A percentile compares a stretch with the other conserved stretches of the same genome.
Evolutionary conservation across 2,888 invertebrate genomes (phyloP).

Genomic region (Patella depressa): DNA sequence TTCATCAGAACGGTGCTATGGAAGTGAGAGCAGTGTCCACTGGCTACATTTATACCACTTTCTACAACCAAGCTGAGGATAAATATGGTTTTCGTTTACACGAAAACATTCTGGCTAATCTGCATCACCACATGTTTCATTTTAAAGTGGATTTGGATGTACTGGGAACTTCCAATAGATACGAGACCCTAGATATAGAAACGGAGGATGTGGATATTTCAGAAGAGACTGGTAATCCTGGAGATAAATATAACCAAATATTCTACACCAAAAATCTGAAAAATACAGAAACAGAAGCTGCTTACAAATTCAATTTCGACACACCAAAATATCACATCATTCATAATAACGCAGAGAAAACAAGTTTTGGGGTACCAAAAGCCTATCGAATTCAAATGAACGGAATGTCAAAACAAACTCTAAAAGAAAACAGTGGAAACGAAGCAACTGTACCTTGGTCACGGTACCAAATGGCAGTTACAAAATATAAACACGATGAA

Average conservation of each 20-base stretch:
- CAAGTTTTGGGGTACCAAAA: constrained; percentile 44
- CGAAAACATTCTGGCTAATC: constrained; percentile 48
- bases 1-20: constrained; percentile 60
- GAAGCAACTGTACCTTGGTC: constrained; percentile 57
- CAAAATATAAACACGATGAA: constrained; percentile 55
- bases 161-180: constrained; percentile 56
- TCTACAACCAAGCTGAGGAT: constrained; percentile 34
- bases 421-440: constrained; percentile 43
- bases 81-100: constrained; percentile 50
- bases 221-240: constrained; percentile 30
- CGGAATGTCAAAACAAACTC: constrained; percentile 52
- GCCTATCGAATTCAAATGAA: constrained; percentile 51
- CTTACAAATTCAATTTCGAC: constrained; percentile 56
- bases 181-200: constrained; percentile 57
- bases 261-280: constrained; percentile 40
- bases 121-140: constrained; percentile 61
- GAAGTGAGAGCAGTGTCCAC: constrained; percentile 53
- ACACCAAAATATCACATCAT: constrained; percentile 59
- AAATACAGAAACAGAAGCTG: constrained; percentile 51
- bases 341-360: constrained; percentile 47
- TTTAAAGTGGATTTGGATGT: constrained; percentile 60
- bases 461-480: constrained; percentile 60
- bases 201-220: constrained; percentile 39
- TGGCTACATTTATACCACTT: constrained; percentile 58
- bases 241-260: constrained; percentile 40